phyloP scores from a whole-genome alignment of 2,797 vertebrate species.

The Pseudopleuronectes americanus region DNA sequence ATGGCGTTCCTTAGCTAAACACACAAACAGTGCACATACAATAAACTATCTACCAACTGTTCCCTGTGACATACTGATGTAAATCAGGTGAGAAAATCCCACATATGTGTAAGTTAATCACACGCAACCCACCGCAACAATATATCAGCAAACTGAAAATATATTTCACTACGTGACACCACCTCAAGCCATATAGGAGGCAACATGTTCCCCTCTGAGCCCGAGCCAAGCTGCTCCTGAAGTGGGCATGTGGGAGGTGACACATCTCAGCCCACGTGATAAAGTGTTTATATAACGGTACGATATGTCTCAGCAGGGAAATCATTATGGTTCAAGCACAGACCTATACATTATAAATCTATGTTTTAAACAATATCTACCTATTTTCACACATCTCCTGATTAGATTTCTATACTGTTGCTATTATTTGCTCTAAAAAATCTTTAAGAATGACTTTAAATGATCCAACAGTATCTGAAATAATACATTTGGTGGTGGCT shows the following conservation, averaged over 20 bases:
- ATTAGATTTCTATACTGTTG: constrained; percentile 8
- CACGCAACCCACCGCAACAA: constrained; percentile 15
- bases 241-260: constrained; percentile 73
- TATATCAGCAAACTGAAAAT: constrained; percentile 29
- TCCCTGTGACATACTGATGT: constrained; percentile 1
- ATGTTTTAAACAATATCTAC: constrained; percentile 29
- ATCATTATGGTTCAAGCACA: constrained; percentile 51
- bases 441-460: constrained; percentile 12
- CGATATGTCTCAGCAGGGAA: constrained; percentile 55
- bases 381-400: constrained; percentile 1
- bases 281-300: constrained; percentile 65
- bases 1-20: no score
- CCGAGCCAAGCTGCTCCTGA: constrained; percentile 66
- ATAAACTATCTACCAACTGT: background rate
- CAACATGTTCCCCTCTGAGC: constrained; percentile 66
- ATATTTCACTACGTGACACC: constrained; percentile 54
- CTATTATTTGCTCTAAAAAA: constrained; percentile 13
- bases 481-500: constrained; percentile 21
- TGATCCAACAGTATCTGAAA: constrained; percentile 17
- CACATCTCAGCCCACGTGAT: constrained; percentile 70
- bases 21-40: no score
- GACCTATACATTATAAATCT: constrained; percentile 56
- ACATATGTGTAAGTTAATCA: constrained; percentile 22
- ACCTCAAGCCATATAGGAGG: constrained; percentile 63
- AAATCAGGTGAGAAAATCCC: constrained; percentile 24